These are phyloP conservation scores for Leptobrachium leishanense DNA, from an alignment of 2,113 vertebrate genomes.

Conservation along the genomic window DNA sequence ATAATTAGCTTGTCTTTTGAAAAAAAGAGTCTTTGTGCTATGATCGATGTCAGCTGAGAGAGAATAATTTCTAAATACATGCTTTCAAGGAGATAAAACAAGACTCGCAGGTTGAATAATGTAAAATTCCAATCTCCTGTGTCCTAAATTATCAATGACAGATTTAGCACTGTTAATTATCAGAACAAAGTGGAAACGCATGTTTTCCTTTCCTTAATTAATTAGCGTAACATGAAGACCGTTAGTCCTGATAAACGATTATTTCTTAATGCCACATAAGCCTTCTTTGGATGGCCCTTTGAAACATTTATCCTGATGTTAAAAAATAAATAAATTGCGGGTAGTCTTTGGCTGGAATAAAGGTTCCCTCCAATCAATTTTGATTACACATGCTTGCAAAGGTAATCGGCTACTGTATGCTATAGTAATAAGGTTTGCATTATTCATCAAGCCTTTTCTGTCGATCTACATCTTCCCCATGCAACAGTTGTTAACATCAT, in stretches of 20 bases:
- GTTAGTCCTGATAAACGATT: slow-evolving; percentile 57
- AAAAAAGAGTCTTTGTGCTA: slow-evolving; percentile 50
- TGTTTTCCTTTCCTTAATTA: slow-evolving; percentile 69
- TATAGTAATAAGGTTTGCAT: no score
- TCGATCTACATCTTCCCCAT: no score
- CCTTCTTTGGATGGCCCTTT: slow-evolving; percentile 44
- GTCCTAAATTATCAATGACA: slow-evolving; percentile 58
- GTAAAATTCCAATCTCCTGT: slow-evolving; percentile 56
- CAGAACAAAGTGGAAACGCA: slow-evolving; percentile 59
- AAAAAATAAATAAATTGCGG: slow-evolving; percentile 30
- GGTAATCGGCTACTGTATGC: no score
- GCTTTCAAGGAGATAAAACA: slow-evolving; percentile 60
- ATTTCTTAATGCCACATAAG: slow-evolving; percentile 56
- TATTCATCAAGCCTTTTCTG: no score
- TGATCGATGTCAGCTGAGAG: slow-evolving; percentile 60
- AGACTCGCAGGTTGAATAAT: slow-evolving; percentile 52
- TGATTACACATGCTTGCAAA: no score
- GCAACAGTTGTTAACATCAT: no score
- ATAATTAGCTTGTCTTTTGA: background rate
- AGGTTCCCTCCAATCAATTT: no score
- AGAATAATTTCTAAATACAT: slow-evolving; percentile 59
- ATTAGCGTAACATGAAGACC: slow-evolving; percentile 57
- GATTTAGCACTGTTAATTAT: slow-evolving; percentile 62
- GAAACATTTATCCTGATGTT: slow-evolving; percentile 38
- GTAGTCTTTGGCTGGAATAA: background rate